Percentiles rank a stretch among this genome's conserved stretches.
Conservation (phyloP, 1,140 invertebrate species). For the Halesus radiatus region DNA sequence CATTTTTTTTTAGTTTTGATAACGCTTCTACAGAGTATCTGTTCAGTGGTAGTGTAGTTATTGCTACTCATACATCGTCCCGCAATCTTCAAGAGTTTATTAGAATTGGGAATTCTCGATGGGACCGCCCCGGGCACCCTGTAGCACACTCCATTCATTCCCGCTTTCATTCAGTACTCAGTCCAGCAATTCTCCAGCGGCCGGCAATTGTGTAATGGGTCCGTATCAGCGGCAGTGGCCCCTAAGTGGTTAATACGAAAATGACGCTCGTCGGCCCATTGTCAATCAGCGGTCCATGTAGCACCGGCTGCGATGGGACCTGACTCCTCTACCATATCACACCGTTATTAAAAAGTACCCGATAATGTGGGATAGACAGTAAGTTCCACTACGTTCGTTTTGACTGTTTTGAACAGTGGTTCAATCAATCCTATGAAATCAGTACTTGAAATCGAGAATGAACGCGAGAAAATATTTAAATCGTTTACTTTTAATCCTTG, state of each 20-base stretch:
- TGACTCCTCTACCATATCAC: conserved; percentile 35
- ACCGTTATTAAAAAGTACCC: conserved; percentile 54
- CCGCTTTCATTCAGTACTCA: conserved; percentile 44
- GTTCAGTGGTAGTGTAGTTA: too few species aligned
- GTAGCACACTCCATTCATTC: not conserved
- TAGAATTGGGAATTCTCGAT: too few species aligned
- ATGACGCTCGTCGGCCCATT: conserved; percentile 57
- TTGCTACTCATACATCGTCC: too few species aligned
- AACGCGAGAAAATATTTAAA: too few species aligned
- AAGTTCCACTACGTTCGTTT: too few species aligned
- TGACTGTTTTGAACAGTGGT: too few species aligned
- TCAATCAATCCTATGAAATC: too few species aligned
- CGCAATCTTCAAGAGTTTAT: too few species aligned
- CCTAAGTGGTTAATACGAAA: conserved; percentile 57
- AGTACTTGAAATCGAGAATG: too few species aligned
- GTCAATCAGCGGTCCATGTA: conserved; percentile 47
- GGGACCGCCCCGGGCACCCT: not conserved
- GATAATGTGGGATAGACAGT: conserved; percentile 39
- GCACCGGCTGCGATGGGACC: conserved; percentile 46
- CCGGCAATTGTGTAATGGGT: conserved; percentile 55
- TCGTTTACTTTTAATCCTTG: too few species aligned
- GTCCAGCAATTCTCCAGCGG: not conserved
- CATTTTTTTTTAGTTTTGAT: too few species aligned
- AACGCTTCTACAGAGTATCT: too few species aligned
- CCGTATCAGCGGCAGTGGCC: conserved; percentile 15